Conservation (phyloP, 2,888 invertebrate genomes). For the Lithosia quadra region DNA sequence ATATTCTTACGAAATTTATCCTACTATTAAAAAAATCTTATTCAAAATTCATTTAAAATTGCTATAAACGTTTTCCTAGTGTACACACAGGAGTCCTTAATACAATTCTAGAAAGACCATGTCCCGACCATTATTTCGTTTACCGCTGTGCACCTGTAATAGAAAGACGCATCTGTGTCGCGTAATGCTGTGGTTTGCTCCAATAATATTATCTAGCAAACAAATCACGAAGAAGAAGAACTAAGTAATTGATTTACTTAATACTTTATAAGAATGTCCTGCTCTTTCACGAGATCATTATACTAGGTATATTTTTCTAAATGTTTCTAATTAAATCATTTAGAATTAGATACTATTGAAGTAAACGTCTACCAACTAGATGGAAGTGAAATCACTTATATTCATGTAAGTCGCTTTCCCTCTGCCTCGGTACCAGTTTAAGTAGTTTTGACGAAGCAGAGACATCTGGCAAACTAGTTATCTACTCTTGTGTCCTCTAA, state of each 20-base stretch:
- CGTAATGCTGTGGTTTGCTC: too few relatives aligned
- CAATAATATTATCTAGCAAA: too few relatives aligned
- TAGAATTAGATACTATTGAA: neutral
- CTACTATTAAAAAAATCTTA: neutral
- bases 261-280: neutral
- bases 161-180: too few relatives aligned
- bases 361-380: neutral
- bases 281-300: neutral
- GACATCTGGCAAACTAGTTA: constrained; percentile 53
- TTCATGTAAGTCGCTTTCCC: constrained; percentile 56
- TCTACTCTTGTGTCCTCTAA: constrained; percentile 38
- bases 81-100: neutral
- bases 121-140: too few relatives aligned
- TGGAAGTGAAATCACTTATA: constrained; percentile 57
- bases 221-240: neutral
- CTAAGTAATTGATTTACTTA: too few relatives aligned
- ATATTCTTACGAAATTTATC: neutral
- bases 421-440: constrained; percentile 52
- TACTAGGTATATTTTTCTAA: too few relatives aligned
- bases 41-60: neutral
- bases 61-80: neutral
- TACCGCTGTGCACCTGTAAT: too few relatives aligned
- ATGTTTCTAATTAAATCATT: constrained; percentile 33
- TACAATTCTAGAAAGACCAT: neutral
- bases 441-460: constrained; percentile 12